These are phyloP conservation scores for Montipora sp. DNA, from an alignment of 64 coral and sea anemone genomes.

Conservation along the genomic window DNA sequence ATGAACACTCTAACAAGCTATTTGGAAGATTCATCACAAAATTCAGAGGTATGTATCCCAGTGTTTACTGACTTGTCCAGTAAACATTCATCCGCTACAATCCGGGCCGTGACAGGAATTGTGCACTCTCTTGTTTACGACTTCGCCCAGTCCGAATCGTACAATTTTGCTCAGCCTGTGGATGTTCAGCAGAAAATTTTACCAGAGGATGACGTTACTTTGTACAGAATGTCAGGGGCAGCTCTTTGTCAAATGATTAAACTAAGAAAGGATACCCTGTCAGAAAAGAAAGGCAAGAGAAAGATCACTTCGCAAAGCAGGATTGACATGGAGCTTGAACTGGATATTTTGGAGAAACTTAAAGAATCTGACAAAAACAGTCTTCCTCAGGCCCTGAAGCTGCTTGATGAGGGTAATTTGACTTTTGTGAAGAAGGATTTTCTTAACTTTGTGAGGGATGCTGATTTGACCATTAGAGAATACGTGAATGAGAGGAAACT, in stretches of 20 bases:
- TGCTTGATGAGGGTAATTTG: slow-evolving; percentile 27
- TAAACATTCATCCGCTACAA: not conserved
- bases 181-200: not conserved
- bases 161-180: not conserved
- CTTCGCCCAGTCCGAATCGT: not conserved
- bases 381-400: not conserved
- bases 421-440: not conserved
- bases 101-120: not conserved
- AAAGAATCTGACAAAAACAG: not conserved
- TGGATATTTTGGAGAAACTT: not conserved
- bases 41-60: not conserved
- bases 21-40: not conserved
- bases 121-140: not conserved
- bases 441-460: not conserved
- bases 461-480: slow-evolving; percentile 3
- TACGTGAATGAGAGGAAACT: not conserved
- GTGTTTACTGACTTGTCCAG: not conserved
- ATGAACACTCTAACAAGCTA: not conserved
- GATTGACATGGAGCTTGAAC: not conserved
- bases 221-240: not conserved
- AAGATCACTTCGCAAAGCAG: not conserved
- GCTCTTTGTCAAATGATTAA: not conserved
- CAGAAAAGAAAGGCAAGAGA: slow-evolving; percentile 7
- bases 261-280: not conserved
- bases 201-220: not conserved